phyloP scores from a whole-genome alignment of 64 coral and sea anemone species.

The Pachyseris speciosa region DNA sequence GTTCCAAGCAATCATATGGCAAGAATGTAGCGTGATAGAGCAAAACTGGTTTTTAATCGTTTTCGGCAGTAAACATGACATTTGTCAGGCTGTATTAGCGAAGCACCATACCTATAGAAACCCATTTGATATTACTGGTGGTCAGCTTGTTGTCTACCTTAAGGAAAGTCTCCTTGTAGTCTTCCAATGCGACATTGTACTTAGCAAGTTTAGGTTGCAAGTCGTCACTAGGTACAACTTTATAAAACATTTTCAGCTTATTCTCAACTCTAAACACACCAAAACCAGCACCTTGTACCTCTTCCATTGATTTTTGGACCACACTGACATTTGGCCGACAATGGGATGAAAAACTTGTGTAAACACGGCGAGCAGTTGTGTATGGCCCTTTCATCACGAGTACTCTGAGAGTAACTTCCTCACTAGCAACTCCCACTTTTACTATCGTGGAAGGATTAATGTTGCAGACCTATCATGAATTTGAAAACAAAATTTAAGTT shows the following conservation, averaged over 20 bases:
- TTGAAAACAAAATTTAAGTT: background rate
- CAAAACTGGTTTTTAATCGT: too few species aligned
- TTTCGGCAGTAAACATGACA: too few species aligned
- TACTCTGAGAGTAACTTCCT: conserved; percentile 32
- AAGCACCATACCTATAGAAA: too few species aligned
- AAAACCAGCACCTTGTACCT: background rate
- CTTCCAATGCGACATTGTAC: background rate
- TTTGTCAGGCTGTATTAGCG: too few species aligned
- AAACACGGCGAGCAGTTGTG: conserved; percentile 32
- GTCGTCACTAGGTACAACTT: background rate
- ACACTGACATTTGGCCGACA: background rate
- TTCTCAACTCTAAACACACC: background rate
- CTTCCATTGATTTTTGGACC: background rate
- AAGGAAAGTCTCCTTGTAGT: background rate
- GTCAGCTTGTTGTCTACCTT: conserved; percentile 4
- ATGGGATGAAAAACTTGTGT: conserved; percentile 14
- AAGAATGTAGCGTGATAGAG: too few species aligned
- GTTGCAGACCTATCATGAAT: conserved; percentile 12
- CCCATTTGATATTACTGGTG: conserved; percentile 25
- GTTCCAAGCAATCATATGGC: too few species aligned
- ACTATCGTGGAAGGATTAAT: conserved; percentile 43
- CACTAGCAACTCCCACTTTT: conserved; percentile 42
- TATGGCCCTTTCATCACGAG: conserved; percentile 36
- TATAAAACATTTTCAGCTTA: background rate
- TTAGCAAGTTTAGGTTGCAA: background rate